Base-by-base conservation (phyloP, 2,797 vertebrate species). In the Typhlichthys subterraneus region DNA sequence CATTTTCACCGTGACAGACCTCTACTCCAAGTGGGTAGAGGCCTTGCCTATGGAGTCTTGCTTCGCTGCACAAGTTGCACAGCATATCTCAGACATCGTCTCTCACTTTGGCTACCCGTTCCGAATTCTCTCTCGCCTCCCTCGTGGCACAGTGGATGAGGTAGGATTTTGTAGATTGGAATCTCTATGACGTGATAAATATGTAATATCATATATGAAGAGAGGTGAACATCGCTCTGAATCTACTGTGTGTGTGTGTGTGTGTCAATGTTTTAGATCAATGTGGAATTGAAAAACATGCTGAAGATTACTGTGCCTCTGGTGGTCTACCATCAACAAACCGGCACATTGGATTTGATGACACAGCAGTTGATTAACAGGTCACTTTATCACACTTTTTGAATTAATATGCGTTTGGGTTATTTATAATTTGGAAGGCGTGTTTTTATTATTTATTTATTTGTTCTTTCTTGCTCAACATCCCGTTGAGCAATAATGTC, bases 11-110 rank as follows among this genome's bases (percentile, higher is more conserved):
- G 33, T 92, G 46, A 85, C 77, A 0, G 91, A 92, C 72, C 88
- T 75, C 38, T 85, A 68, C 82, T 91, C 91, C n/a, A 86, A 87
- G 73, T 92, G 91, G 90, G 85, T 91, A 53, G 91, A 92, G 46
- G 88, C 88, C 0, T 66, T 78, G 5, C 87, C 91, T 0, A 81
- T 91, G 76, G 72, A 80, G 54, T 63, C 76, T 0, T 81, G 80
- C 45, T 77, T 83, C 15, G 73, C 87, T 0, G 14, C 63, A 0
- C 52, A 69, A 7, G 74, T 89, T 11, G 84, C 79, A 0, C 67
- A 83, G 54, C 81, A 79, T 53, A 45, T 91, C 0, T 31, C 52
- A 1, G 87, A 88, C 46, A 53, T 87, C 38, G 73, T 91, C 5
- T 15, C 19, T 0, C 87, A 90, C 83, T 90, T 91, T 1, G 90